Percentiles rank a stretch among this genome's conserved stretches.
phyloP scores from a whole-genome alignment of 2,888 invertebrate genomes.

The Rutpela maculata region DNA sequence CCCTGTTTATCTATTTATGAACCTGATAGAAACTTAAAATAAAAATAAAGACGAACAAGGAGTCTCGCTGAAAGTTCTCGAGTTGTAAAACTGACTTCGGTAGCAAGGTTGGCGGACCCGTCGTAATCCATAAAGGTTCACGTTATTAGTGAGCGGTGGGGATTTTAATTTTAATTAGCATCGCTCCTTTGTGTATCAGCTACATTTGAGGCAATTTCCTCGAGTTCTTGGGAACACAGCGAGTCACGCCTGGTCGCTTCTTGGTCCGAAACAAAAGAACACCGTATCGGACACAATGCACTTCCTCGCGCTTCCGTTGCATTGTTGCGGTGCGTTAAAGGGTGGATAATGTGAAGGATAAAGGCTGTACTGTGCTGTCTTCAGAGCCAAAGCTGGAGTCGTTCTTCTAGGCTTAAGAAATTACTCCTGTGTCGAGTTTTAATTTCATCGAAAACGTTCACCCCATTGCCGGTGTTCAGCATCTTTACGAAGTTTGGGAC shows the following conservation, averaged over 20 bases:
- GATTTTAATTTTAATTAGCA: slow-evolving; percentile 73
- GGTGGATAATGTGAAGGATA: slow-evolving; percentile 72
- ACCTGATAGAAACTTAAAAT: neutral
- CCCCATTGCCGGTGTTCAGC: too few relatives aligned
- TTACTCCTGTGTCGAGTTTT: slow-evolving; percentile 36
- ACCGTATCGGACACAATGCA: slow-evolving; percentile 73
- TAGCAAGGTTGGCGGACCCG: neutral
- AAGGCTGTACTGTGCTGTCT: slow-evolving; percentile 59
- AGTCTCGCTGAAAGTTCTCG: neutral
- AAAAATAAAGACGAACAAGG: neutral
- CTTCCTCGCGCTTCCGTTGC: slow-evolving; percentile 73
- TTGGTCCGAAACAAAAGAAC: slow-evolving; percentile 70
- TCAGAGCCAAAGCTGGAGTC: slow-evolving; percentile 41
- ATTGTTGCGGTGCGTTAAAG: slow-evolving; percentile 74
- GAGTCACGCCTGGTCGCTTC: slow-evolving; percentile 71
- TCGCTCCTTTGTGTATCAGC: slow-evolving; percentile 66
- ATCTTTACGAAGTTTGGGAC: too few relatives aligned
- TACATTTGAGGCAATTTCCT: slow-evolving; percentile 73
- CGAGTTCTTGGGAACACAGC: slow-evolving; percentile 66
- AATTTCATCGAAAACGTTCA: neutral
- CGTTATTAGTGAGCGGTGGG: slow-evolving; percentile 25
- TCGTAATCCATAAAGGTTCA: slow-evolving; percentile 33
- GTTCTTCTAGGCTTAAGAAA: slow-evolving; percentile 47
- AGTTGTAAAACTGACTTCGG: neutral
- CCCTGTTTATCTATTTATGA: neutral